Conservation (phyloP, 2,113 vertebrate species). For the Rhabdomys dilectus region DNA sequence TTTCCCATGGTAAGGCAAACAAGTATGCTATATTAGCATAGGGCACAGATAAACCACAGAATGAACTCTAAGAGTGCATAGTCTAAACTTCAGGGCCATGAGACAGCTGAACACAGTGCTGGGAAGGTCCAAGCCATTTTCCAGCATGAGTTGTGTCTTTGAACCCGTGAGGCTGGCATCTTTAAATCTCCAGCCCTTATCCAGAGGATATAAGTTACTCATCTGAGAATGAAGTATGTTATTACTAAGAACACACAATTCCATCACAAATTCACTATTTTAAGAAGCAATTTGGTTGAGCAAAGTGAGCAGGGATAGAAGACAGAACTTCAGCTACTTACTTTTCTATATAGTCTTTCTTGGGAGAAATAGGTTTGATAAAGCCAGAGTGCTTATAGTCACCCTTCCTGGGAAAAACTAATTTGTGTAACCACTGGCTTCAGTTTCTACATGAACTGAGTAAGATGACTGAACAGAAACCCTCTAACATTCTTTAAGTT, state of each 20-base stretch:
- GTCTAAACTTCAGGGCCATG: not conserved
- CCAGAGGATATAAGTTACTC: not conserved
- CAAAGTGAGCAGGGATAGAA: constrained; percentile 8
- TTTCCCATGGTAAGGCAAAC: not conserved
- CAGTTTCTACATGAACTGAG: constrained; percentile 31
- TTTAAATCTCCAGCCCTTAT: not conserved
- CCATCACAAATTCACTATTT: not conserved
- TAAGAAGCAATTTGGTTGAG: constrained; percentile 6
- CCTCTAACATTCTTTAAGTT: not conserved
- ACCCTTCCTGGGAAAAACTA: not conserved
- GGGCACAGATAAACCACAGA: not conserved
- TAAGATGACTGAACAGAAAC: constrained; percentile 30
- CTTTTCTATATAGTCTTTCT: constrained; percentile 14
- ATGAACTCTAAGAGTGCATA: not conserved
- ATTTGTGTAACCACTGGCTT: not conserved
- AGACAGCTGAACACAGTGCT: not conserved
- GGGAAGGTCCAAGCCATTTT: not conserved
- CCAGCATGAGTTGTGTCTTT: not conserved
- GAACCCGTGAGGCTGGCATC: not conserved
- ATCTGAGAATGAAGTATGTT: not conserved
- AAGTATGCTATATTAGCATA: not conserved
- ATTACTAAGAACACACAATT: constrained; percentile 34
- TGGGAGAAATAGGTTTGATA: not conserved
- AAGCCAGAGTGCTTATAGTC: not conserved
- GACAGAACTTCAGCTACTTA: not conserved